A percentile compares a stretch with the other conserved stretches of the same genome.
These are phyloP conservation scores for Macroteleia sp. DNA, from an alignment of 2,888 invertebrate genomes.

Conservation along the genomic window DNA sequence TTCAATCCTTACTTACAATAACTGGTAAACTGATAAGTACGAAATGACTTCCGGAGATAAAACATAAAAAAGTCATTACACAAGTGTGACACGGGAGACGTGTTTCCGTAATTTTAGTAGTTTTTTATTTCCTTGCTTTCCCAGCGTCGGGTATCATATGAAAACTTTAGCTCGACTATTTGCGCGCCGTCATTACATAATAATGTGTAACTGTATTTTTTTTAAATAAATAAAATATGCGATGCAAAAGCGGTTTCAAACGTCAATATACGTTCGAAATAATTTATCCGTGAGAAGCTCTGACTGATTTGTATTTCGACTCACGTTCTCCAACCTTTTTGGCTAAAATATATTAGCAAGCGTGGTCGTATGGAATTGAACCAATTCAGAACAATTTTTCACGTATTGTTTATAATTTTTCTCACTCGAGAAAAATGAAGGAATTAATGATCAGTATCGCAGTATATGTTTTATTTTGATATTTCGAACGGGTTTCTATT, in stretches of 20 bases:
- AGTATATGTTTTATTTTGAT: too few relatives aligned
- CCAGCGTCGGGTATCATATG: background rate
- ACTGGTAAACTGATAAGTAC: conserved; percentile 47
- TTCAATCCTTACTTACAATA: conserved; percentile 24
- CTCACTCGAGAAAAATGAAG: too few relatives aligned
- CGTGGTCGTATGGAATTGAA: background rate
- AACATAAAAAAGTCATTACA: conserved; percentile 33
- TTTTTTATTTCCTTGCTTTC: conserved; percentile 1
- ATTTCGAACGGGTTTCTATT: too few relatives aligned
- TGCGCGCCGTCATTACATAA: background rate
- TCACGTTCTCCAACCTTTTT: conserved; percentile 17
- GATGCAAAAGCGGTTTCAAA: background rate
- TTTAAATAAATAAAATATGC: conserved; percentile 13
- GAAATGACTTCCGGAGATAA: conserved; percentile 44
- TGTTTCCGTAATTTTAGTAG: conserved; percentile 38
- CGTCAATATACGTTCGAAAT: background rate
- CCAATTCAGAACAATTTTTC: conserved; percentile 7
- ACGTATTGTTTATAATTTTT: conserved; percentile 19
- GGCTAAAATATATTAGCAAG: conserved; percentile 6
- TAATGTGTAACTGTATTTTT: background rate
- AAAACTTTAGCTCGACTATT: conserved; percentile 14
- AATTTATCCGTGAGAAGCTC: conserved; percentile 1
- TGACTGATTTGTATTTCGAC: conserved; percentile 15
- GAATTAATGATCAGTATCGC: too few relatives aligned
- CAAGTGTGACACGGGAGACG: conserved; percentile 41